Conservation (phyloP, 2,113 vertebrate species). For the Phalacrocorax brasilianus region DNA sequence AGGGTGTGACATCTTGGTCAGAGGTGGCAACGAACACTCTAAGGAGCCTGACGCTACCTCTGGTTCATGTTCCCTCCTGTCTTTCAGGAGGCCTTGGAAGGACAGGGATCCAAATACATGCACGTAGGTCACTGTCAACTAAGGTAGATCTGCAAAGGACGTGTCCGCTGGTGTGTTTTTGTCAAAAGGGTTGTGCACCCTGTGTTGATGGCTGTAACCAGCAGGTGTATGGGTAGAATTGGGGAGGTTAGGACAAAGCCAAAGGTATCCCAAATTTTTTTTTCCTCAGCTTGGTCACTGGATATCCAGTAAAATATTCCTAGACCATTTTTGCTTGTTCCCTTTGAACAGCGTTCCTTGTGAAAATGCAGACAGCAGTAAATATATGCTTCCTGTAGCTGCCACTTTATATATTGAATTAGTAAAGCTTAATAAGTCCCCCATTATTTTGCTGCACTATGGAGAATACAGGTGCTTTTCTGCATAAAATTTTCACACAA, state of each 20-base stretch:
- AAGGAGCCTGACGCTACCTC: neutral
- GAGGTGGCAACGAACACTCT: rapidly evolving
- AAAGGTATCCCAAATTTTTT: neutral
- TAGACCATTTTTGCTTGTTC: neutral
- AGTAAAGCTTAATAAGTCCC: neutral
- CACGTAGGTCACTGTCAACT: neutral
- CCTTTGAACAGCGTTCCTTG: neutral
- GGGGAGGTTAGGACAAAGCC: neutral
- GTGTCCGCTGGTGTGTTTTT: rapidly evolving
- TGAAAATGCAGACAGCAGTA: neutral
- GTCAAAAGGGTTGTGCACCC: neutral
- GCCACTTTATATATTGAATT: neutral
- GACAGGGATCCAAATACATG: neutral
- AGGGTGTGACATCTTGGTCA: neutral
- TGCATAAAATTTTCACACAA: neutral
- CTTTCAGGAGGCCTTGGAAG: neutral
- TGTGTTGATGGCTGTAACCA: neutral
- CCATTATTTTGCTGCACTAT: constrained; percentile 22
- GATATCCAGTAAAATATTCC: neutral
- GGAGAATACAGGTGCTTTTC: constrained; percentile 27
- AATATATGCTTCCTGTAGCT: neutral
- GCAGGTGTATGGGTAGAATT: too few relatives aligned
- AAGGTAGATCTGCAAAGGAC: neutral
- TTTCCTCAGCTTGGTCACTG: neutral
- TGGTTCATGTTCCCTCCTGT: neutral